Conservation (phyloP, 2,797 vertebrate species). For the Natrix natrix region DNA sequence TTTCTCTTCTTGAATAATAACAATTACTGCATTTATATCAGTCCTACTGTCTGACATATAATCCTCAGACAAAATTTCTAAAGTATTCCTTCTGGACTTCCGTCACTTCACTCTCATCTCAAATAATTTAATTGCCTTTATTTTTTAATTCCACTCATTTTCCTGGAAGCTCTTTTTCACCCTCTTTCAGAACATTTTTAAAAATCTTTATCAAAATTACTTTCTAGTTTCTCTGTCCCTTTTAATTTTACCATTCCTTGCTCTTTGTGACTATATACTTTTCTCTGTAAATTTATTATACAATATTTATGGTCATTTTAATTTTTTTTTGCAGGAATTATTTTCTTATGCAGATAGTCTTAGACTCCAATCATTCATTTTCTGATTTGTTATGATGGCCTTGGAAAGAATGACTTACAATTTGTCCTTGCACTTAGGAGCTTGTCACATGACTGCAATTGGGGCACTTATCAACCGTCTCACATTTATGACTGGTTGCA, state of each 20-base stretch:
- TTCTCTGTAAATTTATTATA: not conserved
- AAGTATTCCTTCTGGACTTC: not conserved
- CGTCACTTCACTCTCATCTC: not conserved
- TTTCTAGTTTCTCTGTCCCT: not conserved
- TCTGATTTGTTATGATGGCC: not conserved
- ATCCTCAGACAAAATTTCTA: not conserved
- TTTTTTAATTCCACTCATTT: not conserved
- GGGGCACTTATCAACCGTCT: not conserved
- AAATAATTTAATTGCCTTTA: not conserved
- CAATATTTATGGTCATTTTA: not conserved
- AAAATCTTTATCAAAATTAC: not conserved
- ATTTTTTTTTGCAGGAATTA: not conserved
- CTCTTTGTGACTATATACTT: not conserved
- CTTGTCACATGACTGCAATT: not conserved
- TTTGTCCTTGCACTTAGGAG: not conserved
- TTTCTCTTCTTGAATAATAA: not conserved
- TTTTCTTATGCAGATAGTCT: not conserved
- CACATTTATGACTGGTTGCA: not conserved
- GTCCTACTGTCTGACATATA: not conserved
- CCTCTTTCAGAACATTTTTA: not conserved
- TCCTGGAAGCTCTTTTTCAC: not conserved
- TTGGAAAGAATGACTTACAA: not conserved
- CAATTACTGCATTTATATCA: not conserved
- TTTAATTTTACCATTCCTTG: not conserved
- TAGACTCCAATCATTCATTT: not conserved